These are phyloP conservation scores for Brassicogethes aeneus DNA, from an alignment of 2,888 invertebrate genomes.

Conservation along the genomic window DNA sequence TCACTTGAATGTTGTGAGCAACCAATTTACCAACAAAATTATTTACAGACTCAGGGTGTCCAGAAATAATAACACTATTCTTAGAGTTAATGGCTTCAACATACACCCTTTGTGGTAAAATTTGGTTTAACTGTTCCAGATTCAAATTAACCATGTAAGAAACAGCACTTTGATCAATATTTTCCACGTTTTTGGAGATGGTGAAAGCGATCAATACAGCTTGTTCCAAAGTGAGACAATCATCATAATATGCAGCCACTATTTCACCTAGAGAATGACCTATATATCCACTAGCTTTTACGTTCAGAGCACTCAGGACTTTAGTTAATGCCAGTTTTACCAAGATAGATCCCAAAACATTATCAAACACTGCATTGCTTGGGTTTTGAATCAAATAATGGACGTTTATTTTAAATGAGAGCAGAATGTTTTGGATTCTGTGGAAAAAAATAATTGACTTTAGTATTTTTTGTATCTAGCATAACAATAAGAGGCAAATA, in stretches of 20 bases:
- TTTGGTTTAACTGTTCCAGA: too few relatives aligned
- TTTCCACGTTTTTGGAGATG: slow-evolving; percentile 5
- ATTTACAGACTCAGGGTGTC: too few relatives aligned
- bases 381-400: slow-evolving; percentile 5
- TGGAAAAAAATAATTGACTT: too few relatives aligned
- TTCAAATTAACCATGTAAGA: too few relatives aligned
- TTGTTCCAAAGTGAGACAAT: slow-evolving; percentile 73
- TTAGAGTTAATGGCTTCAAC: too few relatives aligned
- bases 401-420: slow-evolving; percentile 6
- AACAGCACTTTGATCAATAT: background rate
- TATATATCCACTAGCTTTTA: slow-evolving; percentile 22
- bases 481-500: too few relatives aligned
- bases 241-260: slow-evolving; percentile 86
- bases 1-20: too few relatives aligned
- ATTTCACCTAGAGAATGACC: slow-evolving; percentile 86
- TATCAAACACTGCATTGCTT: slow-evolving; percentile 4
- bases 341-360: slow-evolving; percentile 35
- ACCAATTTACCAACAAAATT: too few relatives aligned
- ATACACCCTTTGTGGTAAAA: too few relatives aligned
- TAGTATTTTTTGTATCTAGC: too few relatives aligned
- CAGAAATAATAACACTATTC: too few relatives aligned
- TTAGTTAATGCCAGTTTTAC: slow-evolving; percentile 47
- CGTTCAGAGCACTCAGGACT: slow-evolving; percentile 43
- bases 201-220: slow-evolving; percentile 61
- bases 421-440: background rate